Evolutionary conservation across 2,113 vertebrate genomes (phyloP).

Genomic region (Dipodomys spectabilis): DNA sequence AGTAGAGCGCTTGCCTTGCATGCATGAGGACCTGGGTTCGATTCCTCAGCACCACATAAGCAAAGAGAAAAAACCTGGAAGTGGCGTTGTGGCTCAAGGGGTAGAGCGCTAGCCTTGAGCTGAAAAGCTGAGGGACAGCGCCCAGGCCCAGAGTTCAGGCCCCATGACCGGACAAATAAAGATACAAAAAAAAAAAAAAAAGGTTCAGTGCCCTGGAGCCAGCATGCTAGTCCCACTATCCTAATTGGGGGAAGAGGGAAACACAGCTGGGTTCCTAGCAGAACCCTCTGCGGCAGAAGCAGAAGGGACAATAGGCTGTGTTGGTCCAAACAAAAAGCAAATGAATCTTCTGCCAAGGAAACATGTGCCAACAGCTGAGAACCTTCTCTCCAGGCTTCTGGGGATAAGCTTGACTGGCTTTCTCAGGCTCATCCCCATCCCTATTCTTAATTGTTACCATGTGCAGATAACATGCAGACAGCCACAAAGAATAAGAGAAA

Average conservation of each 20-base stretch:
- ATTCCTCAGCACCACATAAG: too few species aligned
- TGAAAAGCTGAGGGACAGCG: too few species aligned
- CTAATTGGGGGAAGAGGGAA: background rate
- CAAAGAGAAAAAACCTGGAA: too few species aligned
- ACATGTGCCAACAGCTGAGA: background rate
- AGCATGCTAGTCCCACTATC: background rate
- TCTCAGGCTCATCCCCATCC: background rate
- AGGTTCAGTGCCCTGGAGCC: background rate
- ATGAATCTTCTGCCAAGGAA: background rate
- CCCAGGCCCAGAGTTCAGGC: too few species aligned
- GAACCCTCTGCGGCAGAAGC: background rate
- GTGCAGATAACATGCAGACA: too few species aligned
- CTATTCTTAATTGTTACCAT: too few species aligned
- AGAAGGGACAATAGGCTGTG: background rate
- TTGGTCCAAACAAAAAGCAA: background rate
- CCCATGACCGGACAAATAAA: too few species aligned
- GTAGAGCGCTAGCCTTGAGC: too few species aligned
- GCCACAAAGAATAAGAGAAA: background rate
- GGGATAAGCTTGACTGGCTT: background rate
- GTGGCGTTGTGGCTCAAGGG: too few species aligned
- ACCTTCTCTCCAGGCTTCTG: background rate
- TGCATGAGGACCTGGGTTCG: too few species aligned
- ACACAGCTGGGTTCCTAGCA: background rate
- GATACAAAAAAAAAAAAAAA: too few species aligned
- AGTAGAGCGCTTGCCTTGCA: too few species aligned